Conservation (phyloP, 2,888 invertebrate genomes). For the Hirudinaria manillensis region DNA sequence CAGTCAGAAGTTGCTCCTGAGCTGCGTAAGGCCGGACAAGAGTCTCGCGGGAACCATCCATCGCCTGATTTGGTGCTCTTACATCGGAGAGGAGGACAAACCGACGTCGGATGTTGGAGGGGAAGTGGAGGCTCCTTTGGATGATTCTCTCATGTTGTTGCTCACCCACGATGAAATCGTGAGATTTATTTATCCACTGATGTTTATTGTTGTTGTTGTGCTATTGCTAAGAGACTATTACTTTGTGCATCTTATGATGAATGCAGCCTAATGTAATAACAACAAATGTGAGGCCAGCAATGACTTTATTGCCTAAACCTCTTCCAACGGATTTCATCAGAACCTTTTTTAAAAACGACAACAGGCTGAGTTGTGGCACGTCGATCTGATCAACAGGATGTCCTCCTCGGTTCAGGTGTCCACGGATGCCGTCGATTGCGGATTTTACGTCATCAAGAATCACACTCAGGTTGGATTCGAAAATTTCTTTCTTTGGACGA, state of each 20-base stretch:
- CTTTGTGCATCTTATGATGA: too few species aligned
- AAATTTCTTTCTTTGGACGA: not conserved
- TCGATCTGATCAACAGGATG: constrained; percentile 70
- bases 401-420: constrained; percentile 57
- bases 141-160: constrained; percentile 65
- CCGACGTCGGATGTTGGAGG: constrained; percentile 43
- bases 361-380: constrained; percentile 62
- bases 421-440: constrained; percentile 43
- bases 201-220: not conserved
- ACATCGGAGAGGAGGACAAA: constrained; percentile 61
- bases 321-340: not conserved
- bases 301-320: not conserved
- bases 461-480: constrained; percentile 43
- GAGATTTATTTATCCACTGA: constrained; percentile 2
- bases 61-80: constrained; percentile 88
- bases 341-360: too few species aligned
- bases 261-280: not conserved
- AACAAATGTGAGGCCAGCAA: not conserved
- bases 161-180: constrained; percentile 67
- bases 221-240: too few species aligned
- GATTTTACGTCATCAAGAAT: constrained; percentile 44
- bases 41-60: constrained; percentile 59
- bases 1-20: constrained; percentile 15
- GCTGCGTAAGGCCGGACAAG: constrained; percentile 38
- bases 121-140: constrained; percentile 61